Base-by-base conservation (phyloP, 2,888 invertebrate genomes). In the Nymphalis polychloros region DNA sequence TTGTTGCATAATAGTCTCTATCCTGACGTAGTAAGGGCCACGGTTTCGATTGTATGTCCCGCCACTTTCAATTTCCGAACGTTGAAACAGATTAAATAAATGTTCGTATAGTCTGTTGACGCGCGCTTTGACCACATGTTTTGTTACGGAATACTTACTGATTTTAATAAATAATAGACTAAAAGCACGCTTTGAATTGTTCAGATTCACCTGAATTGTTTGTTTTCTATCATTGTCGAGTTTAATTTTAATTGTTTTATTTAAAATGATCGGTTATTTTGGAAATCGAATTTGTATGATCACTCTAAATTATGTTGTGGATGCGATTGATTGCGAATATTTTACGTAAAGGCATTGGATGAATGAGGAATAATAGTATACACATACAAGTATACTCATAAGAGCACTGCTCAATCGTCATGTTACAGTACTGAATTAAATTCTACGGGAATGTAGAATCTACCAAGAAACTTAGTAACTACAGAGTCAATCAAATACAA, bases 61-160 rank as follows among this genome's bases (percentile, higher is more conserved):
- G 73, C 77, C 90, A 91, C 92, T 91, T 89, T 91, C 91, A 83
- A 83, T 91, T 90, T 86, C 81, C 79, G 78, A 77, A 80, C 76
- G 81, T 66, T 72, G 75, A 72, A 72, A 72, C 75, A 75, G 73
- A 76, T 76, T 74, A 76, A 75, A 76, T 75, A 73, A 74, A 76
- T 73, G 73, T 72, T 71, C 70, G 73, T 70, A 70, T 70, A 71
- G 68, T 63, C 68, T 73, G 75, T 74, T 68, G 73, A 72, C 73
- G 72, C 67, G 70, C 69, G 73, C 62, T 72, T 62, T 68, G 72
- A 73, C 70, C 73, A 63, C 73, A 73, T 71, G 74, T 71, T 67
- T 70, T 73, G 73, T 72, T 64, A 64, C 65, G 59, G 69, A 71
- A 75, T 72, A 75, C 75, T 70, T 74, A 70, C 64, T 57, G 64